Percentiles rank a stretch among this genome's conserved stretches.
These are phyloP conservation scores for Melanotaenia boesemani DNA, from an alignment of 2,797 vertebrate species.

Conservation along the genomic window DNA sequence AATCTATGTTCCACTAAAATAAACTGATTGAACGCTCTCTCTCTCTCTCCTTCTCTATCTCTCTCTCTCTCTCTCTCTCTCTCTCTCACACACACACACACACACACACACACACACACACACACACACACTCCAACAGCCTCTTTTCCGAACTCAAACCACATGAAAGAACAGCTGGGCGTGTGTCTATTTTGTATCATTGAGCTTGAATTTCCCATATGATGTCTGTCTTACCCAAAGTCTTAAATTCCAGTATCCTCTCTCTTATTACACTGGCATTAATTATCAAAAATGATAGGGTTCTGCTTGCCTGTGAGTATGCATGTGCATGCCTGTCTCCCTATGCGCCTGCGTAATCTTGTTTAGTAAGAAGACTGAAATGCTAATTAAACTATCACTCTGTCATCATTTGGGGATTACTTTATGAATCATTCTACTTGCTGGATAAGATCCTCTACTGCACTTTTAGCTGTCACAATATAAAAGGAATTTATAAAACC, in stretches of 20 bases:
- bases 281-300: slow-evolving; percentile 77
- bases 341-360: slow-evolving; percentile 49
- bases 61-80: background rate
- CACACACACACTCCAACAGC: background rate
- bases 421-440: slow-evolving; percentile 47
- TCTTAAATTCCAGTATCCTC: slow-evolving; percentile 69
- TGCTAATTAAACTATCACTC: slow-evolving; percentile 69
- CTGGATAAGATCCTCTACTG: slow-evolving; percentile 30
- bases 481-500: slow-evolving; percentile 8
- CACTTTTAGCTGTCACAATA: slow-evolving; percentile 12
- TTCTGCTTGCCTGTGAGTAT: slow-evolving; percentile 36
- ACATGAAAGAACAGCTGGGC: slow-evolving; percentile 60
- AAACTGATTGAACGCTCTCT: slow-evolving; percentile 8
- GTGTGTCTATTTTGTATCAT: slow-evolving; percentile 65
- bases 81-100: background rate
- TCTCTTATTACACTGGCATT: slow-evolving; percentile 73
- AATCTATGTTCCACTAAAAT: slow-evolving; percentile 8
- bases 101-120: background rate
- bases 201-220: slow-evolving; percentile 60
- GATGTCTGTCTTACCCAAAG: slow-evolving; percentile 50
- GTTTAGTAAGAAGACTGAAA: slow-evolving; percentile 60
- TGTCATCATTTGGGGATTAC: slow-evolving; percentile 52
- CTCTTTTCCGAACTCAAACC: slow-evolving; percentile 42
- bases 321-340: slow-evolving; percentile 17
- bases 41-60: background rate